These are phyloP conservation scores for Aplysia californica DNA, from an alignment of 1,140 invertebrate genomes.

Conservation along the genomic window DNA sequence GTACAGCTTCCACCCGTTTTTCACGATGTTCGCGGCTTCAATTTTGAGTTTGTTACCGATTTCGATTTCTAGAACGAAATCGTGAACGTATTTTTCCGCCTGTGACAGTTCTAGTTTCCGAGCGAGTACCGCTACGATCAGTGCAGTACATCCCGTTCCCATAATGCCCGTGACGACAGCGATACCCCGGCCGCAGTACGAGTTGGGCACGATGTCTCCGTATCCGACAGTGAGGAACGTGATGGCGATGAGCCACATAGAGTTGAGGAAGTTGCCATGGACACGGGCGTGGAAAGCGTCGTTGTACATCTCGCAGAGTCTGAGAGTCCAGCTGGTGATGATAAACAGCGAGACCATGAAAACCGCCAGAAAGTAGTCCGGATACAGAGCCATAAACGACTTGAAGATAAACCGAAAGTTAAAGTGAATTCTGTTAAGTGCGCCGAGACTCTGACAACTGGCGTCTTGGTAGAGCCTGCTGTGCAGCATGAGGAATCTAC, in stretches of 20 bases:
- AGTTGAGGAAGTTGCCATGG: constrained; percentile 59
- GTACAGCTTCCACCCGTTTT: constrained; percentile 63
- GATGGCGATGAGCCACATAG: constrained; percentile 66
- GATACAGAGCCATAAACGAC: constrained; percentile 66
- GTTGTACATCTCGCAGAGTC: constrained; percentile 60
- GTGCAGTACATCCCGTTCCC: constrained; percentile 65
- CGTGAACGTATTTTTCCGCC: constrained; percentile 67
- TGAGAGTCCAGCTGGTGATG: constrained; percentile 61
- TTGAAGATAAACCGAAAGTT: constrained; percentile 67
- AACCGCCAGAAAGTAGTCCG: constrained; percentile 61
- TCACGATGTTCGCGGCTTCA: constrained; percentile 63
- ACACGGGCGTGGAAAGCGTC: constrained; percentile 39
- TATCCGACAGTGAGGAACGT: constrained; percentile 67
- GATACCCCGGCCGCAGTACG: constrained; percentile 64
- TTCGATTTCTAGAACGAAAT: constrained; percentile 65
- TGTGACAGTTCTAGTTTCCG: constrained; percentile 63
- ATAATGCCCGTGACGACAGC: constrained; percentile 65
- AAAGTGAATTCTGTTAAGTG: constrained; percentile 65
- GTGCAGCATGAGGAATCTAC: constrained; percentile 62
- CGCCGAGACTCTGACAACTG: constrained; percentile 64
- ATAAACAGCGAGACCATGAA: constrained; percentile 60
- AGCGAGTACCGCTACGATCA: constrained; percentile 66
- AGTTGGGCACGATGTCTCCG: constrained; percentile 66
- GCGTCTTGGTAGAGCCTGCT: constrained; percentile 65
- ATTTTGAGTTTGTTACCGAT: constrained; percentile 59